Evolutionary conservation across 1,140 invertebrate species (phyloP).

Genomic region (Aphaenogaster floridana): DNA sequence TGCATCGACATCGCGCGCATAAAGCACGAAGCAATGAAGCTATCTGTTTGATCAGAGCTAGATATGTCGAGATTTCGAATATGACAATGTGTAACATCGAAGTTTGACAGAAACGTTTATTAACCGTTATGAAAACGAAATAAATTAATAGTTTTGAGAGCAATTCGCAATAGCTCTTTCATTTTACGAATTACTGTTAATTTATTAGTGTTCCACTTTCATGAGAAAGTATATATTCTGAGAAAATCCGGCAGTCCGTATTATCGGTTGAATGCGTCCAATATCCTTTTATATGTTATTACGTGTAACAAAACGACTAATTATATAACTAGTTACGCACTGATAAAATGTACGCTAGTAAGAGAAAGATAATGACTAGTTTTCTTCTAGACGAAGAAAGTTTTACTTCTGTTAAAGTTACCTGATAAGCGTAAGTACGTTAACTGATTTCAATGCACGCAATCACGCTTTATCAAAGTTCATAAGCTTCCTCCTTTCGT

Average conservation of each 20-base stretch:
- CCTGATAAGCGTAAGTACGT: background rate
- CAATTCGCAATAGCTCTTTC: constrained; percentile 12
- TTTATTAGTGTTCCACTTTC: constrained; percentile 45
- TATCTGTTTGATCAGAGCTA: background rate
- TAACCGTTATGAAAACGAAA: background rate
- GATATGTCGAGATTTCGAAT: background rate
- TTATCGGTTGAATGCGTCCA: constrained; percentile 20
- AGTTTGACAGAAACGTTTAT: background rate
- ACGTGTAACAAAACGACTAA: constrained; percentile 29
- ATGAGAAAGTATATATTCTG: constrained; percentile 39
- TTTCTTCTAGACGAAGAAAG: background rate
- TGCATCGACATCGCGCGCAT: background rate
- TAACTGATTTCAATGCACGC: background rate
- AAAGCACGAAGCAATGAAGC: constrained; percentile 12
- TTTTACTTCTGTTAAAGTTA: constrained; percentile 1
- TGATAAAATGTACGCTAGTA: background rate
- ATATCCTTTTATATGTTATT: constrained; percentile 34
- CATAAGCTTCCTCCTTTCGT: background rate
- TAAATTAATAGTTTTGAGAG: constrained; percentile 14
- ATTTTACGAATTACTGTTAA: constrained; percentile 31
- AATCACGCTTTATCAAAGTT: background rate
- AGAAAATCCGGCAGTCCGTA: constrained; percentile 35
- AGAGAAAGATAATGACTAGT: constrained; percentile 12
- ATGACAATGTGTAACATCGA: background rate
- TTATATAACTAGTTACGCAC: constrained; percentile 46